Evolutionary conservation across 92 coral and sea anemone genomes (phyloP).

Genomic region (Blastomussa wellsi): DNA sequence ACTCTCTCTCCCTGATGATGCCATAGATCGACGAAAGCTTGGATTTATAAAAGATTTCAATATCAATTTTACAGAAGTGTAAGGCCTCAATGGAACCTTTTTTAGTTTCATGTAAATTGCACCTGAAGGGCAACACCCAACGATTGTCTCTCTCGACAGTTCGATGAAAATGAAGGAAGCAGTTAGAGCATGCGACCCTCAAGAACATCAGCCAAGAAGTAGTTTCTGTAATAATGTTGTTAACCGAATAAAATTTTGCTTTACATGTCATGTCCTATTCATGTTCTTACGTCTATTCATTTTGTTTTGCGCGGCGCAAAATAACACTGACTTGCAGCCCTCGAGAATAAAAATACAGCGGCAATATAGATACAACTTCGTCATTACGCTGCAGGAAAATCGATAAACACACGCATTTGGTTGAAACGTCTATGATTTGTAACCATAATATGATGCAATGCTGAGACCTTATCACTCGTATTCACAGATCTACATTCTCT

Average conservation of each 20-base stretch:
- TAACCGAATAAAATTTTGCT: neutral
- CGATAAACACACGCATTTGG: neutral
- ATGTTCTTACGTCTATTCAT: neutral
- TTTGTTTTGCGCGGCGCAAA: neutral
- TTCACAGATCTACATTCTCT: neutral
- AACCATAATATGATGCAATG: too few relatives aligned
- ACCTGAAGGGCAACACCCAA: too few relatives aligned
- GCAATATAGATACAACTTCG: neutral
- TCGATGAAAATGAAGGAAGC: neutral
- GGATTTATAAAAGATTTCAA: too few relatives aligned
- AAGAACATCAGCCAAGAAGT: neutral
- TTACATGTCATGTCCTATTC: neutral
- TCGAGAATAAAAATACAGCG: neutral
- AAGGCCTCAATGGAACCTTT: too few relatives aligned
- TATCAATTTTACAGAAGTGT: too few relatives aligned
- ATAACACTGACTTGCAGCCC: neutral
- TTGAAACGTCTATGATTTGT: too few relatives aligned
- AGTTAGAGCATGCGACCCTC: neutral
- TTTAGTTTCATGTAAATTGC: too few relatives aligned
- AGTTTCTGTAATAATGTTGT: neutral
- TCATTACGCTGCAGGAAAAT: neutral
- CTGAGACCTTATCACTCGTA: too few relatives aligned
- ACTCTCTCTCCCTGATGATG: too few relatives aligned
- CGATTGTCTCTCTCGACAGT: neutral
- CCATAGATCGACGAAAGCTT: too few relatives aligned